Conservation (phyloP, 2,888 invertebrate species). For the Eutolmus rufibarbis region DNA sequence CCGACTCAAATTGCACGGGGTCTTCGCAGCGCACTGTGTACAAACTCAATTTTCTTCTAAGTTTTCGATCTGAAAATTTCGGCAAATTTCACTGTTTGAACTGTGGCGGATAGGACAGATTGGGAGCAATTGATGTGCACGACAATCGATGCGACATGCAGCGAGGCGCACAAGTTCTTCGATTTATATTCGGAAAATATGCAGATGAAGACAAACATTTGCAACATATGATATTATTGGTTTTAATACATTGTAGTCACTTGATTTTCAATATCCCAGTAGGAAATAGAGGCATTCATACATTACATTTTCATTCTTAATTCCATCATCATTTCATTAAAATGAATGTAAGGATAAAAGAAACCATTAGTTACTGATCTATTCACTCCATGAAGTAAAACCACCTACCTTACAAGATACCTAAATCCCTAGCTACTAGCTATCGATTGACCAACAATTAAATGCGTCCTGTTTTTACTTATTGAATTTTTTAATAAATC, state of each 20-base stretch:
- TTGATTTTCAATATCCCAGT: too few species aligned
- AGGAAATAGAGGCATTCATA: too few species aligned
- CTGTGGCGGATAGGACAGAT: background rate
- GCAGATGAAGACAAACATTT: background rate
- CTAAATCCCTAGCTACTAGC: too few species aligned
- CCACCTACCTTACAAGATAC: too few species aligned
- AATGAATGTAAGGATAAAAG: too few species aligned
- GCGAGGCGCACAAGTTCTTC: background rate
- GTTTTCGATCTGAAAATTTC: background rate
- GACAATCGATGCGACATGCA: background rate
- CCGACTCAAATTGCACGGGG: background rate
- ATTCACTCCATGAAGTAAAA: too few species aligned
- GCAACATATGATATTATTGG: background rate
- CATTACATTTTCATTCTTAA: too few species aligned
- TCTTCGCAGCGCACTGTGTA: background rate
- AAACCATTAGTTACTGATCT: too few species aligned
- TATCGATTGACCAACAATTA: too few species aligned
- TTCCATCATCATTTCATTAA: too few species aligned
- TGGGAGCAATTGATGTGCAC: background rate
- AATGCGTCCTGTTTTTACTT: too few species aligned
- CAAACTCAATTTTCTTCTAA: conserved; percentile 24
- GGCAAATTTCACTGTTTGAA: background rate
- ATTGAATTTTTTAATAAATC: too few species aligned
- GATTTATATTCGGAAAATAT: background rate
- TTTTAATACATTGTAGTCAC: background rate